Base-by-base conservation (phyloP, 1,140 invertebrate genomes). In the Homarus americanus region DNA sequence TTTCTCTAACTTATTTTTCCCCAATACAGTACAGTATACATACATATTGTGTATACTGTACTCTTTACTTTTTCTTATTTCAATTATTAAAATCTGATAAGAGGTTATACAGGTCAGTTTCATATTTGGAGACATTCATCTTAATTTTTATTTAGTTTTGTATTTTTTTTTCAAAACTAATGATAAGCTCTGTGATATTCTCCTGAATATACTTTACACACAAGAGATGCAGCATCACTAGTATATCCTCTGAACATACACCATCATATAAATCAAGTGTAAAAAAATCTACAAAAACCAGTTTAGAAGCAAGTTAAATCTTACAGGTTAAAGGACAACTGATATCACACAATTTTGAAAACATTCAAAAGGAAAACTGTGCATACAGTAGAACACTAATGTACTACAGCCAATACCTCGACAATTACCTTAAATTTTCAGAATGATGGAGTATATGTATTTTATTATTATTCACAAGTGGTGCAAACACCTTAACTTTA, bases 261-360 rank as follows among this genome's bases (percentile, higher is more conserved):
- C n/a, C 3, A 66, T 66, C 28, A 66, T 20, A 32, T 2, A 20
- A 28, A 5, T 66, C 12, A 32, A 7, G 63, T 63, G 44, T 15
- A 49, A 66, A n/a, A 66, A 66, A 66, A 28, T 66, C 63, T 66
- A 66, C 28, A 66, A 66, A 66, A 66, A 66, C 24, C 63, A 66
- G n/a, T 28, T 32, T 32, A 66, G 4, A 28, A 49, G 24, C n/a
- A 66, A 28, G 4, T 66, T 28, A 12, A 12, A 32, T 20, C 24
- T 28, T 66, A 7, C 7, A 66, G n/a, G 9, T 63, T 49, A 49
- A 7, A 15, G 53, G 9, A 24, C 2, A 63, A 10, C 20, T 4
- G 20, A 66, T 28, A 28, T 28, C 7, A 28, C 5, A 66, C 4
- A 20, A 12, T 20, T 3, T 28, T 66, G n/a, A 28, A 20, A n/a